Conservation (phyloP, 2,113 vertebrate species). For the Odocoileus hemionus region DNA sequence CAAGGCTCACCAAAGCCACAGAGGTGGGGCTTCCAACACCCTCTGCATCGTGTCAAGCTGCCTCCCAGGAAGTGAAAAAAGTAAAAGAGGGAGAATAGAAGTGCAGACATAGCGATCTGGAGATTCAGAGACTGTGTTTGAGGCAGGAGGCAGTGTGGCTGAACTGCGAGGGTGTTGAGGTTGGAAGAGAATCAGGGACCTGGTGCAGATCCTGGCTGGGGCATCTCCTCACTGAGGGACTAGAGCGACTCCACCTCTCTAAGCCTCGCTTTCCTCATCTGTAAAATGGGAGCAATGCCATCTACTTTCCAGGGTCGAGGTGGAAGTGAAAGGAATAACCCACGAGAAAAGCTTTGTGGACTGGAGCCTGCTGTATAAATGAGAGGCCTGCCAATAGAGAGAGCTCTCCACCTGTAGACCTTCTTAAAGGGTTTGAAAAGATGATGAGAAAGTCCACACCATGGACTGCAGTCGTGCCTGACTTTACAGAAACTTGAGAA, state of each 20-base stretch:
- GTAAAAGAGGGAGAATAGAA: background rate
- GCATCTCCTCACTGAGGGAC: background rate
- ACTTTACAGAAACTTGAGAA: background rate
- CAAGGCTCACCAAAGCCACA: background rate
- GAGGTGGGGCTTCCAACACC: background rate
- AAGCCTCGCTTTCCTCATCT: background rate
- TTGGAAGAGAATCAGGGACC: background rate
- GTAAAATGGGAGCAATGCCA: background rate
- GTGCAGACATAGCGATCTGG: background rate
- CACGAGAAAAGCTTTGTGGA: background rate
- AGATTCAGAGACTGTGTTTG: background rate
- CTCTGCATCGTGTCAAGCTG: accelerated
- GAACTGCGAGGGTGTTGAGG: background rate
- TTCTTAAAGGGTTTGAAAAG: background rate
- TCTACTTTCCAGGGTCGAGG: background rate
- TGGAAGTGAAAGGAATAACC: background rate
- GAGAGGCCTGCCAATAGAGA: background rate
- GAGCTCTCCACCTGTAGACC: background rate
- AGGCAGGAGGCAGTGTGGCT: background rate
- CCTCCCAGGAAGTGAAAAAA: background rate
- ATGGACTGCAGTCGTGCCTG: background rate
- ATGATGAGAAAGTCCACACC: background rate
- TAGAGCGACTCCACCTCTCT: background rate
- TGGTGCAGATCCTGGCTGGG: background rate
- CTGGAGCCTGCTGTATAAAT: accelerated